Evolutionary conservation across 2,797 vertebrate species (phyloP), one percentile per base, ranked within the genome.

Genomic region (Anguilla obscura): DNA sequence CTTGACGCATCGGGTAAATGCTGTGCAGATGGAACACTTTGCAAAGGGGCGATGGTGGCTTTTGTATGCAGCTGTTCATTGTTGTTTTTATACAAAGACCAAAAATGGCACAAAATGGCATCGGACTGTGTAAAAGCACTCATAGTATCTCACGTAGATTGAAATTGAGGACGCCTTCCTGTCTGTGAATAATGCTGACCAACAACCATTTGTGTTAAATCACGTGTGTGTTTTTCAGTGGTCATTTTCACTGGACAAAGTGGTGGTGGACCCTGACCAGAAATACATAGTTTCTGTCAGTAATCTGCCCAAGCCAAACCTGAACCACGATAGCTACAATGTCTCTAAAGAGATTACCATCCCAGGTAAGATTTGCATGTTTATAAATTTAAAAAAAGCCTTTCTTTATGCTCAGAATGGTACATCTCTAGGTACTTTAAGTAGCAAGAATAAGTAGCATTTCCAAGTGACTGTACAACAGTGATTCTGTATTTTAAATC

Each of bases 191-290:
- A 50, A 50, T 6, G 12, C 74, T 79, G 2, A 40, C 33, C 30
- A 9, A 9, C 7, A 12, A 52, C 4, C 21, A 2, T 30, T 33
- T 85, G 80, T 10, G n/a, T 40, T 16, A 54, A 33, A 71, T 52
- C 69, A 2, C 8, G 18, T 86, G 63, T 87, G 30, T 83, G 8
- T 86, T 86, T 84, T 87, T n/a, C 80, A 89, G 88, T 89, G 86
- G 86, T 87, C 88, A 48, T 89, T 89, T 85, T 89, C 52, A 74
- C 12, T 89, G 88, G 88, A 89, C 66, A 87, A 86, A 2, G 30
- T 89, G 80, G 86, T 87, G 74, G 88, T 85, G 60, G 86, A 89
- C 7, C 88, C 88, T 58, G 86, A 1, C 8, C 80, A 86, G 63
- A 48, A 12, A 21, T 89, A 89, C 8, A 6, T 74, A 50, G 60